Evolutionary conservation across 1,140 invertebrate genomes (phyloP), one percentile per base, ranked within the genome.

Genomic region (Cotesia vestalis): DNA sequence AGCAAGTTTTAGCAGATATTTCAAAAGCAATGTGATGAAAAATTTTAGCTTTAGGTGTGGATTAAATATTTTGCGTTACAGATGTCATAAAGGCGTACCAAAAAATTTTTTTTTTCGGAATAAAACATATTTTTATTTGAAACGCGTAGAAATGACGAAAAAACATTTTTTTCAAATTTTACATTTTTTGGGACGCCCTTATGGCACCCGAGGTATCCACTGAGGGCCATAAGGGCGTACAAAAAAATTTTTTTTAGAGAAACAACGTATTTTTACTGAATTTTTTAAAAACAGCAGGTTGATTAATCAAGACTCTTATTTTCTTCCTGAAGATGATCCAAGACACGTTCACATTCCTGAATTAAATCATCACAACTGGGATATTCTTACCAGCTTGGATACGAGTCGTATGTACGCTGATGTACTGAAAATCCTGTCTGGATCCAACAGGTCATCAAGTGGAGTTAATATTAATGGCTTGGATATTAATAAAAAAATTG

Each of bases 221-320:
- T 17, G 1, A 1, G 17, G 17, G 17, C 1, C 17, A 17, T 17
- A 17, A 17, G 17, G 17, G 17, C 17, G 17, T 17, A 17, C 17
- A 17, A 17, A 17, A 17, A n/a, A 17, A 17, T 17, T 17, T 17
- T 17, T 1, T 17, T 17, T 17, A 1, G 17, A 17, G 17, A 17
- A 17, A 17, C 17, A 17, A 17, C 17, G 17, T 0, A 17, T 17
- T 17, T 17, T 17, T 17, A 17, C 17, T 17, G 81, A 90, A 55
- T 84, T 84, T 35, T 86, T 90, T 17, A 81, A 85, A 61, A 87
- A 90, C 40, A 88, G 89, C 0, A 81, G 89, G 51, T 59, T 92
- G 0, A 86, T 95, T 11, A 88, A 90, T 74, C 94, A 95, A 83
- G 95, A 96, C 82, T 82, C 90, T 77, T 96, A 95, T 83, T 96